These are phyloP conservation scores for Melipona quadrifasciata DNA, from an alignment of 1,140 invertebrate genomes.

Conservation along the genomic window DNA sequence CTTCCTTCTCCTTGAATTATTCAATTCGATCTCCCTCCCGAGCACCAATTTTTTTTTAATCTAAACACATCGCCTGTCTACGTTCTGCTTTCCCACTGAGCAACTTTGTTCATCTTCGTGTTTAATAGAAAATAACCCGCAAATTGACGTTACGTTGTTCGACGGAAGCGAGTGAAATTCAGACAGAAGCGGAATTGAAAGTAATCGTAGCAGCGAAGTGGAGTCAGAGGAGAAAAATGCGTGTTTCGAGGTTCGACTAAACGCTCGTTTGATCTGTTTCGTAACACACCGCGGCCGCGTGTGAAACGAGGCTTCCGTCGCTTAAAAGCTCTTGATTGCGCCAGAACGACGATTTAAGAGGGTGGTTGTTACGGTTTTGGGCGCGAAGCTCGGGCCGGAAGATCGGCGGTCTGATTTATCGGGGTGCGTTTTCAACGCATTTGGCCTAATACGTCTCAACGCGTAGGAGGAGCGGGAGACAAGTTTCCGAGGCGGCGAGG, in stretches of 20 bases:
- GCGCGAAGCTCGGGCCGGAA: constrained; percentile 16
- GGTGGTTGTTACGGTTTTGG: constrained; percentile 20
- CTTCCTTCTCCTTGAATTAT: constrained; percentile 11
- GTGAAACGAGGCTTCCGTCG: background rate
- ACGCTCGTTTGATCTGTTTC: background rate
- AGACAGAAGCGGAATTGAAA: too few relatives aligned
- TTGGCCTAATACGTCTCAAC: constrained; percentile 64
- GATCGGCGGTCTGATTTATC: constrained; percentile 66
- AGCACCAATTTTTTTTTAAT: background rate
- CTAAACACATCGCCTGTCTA: background rate
- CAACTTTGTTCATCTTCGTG: too few relatives aligned
- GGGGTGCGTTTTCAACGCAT: constrained; percentile 68
- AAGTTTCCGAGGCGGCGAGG: constrained; percentile 26
- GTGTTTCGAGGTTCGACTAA: background rate
- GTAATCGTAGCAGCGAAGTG: too few relatives aligned
- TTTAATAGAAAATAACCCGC: too few relatives aligned
- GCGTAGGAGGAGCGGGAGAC: constrained; percentile 8
- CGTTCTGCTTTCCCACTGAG: too few relatives aligned
- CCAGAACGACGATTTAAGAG: constrained; percentile 36
- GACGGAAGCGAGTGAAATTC: too few relatives aligned
- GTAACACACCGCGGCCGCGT: background rate
- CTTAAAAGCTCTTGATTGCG: constrained; percentile 19
- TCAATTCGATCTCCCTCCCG: background rate
- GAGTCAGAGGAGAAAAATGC: too few relatives aligned
- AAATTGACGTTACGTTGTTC: too few relatives aligned